Conservation (phyloP, 2,113 vertebrate genomes). For the Anas platyrhynchos region DNA sequence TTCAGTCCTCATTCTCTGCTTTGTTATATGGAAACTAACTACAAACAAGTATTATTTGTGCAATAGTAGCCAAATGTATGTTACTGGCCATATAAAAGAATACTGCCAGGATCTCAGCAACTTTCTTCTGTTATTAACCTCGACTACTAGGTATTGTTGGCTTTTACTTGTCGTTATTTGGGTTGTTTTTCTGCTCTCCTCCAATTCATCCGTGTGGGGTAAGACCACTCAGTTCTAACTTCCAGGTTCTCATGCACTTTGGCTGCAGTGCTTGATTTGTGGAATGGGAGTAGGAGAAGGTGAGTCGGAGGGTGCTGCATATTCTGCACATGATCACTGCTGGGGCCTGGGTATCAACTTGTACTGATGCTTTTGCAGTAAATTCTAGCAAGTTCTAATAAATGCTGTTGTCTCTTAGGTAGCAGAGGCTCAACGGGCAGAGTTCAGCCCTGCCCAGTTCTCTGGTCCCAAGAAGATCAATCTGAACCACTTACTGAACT, state of each 20-base stretch:
- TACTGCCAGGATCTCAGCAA: neutral
- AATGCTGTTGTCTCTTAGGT: conserved; percentile 80
- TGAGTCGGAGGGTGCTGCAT: neutral
- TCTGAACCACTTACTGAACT: conserved; percentile 98
- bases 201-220: neutral
- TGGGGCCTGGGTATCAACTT: neutral
- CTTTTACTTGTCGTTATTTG: neutral
- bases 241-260: neutral
- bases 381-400: conserved; percentile 5
- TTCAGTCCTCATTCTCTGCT: conserved; percentile 2
- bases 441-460: conserved; percentile 98
- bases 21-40: neutral
- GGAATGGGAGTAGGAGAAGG: conserved; percentile 13
- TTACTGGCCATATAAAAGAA: neutral
- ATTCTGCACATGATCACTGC: neutral
- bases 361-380: neutral
- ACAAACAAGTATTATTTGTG: neutral
- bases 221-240: conserved; percentile 17
- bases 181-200: neutral
- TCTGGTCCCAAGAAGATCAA: conserved; percentile 98
- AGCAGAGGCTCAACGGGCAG: conserved; percentile 95
- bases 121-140: neutral
- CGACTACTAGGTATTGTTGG: neutral
- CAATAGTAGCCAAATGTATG: neutral
- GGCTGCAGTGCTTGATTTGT: neutral